Evolutionary conservation across 1,140 invertebrate genomes (phyloP), one percentile per base, ranked within the genome.

Genomic region (Drosophila santomea): DNA sequence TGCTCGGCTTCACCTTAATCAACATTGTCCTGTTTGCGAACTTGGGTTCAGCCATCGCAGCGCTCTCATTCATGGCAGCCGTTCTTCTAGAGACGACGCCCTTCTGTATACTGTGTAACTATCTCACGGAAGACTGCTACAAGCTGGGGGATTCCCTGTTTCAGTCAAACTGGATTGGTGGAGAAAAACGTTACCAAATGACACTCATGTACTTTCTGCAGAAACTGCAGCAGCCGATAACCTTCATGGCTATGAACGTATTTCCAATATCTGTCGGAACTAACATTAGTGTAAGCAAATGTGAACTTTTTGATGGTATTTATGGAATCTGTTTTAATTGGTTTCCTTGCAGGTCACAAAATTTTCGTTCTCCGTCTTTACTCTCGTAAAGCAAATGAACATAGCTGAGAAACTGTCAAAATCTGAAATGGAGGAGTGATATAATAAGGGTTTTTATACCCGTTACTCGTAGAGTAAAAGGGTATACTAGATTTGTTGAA

Each of bases 281-380:
- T 2, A 89, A 84, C 45, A 69, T 89, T 3, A 80, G 58, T 47
- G 84, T 89, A 54, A 78, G 80, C 38, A 23, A 3, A 45, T 36
- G 11, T 0, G 20, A 10, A 11, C 38, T 10, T 15, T 4, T 2
- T 43, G 6, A 2, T 8, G 44, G 2, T 3, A 14, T 28, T n/a
- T n/a, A 8, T n/a, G 4, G n/a, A 0, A n/a, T 15, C 35, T 43
- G 35, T 20, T 17, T 43, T 51, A 2, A 15, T 57, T 35, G 12
- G 12, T 4, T 10, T 45, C 10, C 14, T 32, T 64, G 14, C 41
- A 89, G 84, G 77, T 88, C 43, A 80, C 68, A 3, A 89, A 89
- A 38, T 89, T 89, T 47, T 80, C 80, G 3, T 89, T 89, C 43
- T 89, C 84, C 0, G 84, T 89, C 0, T 89, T 89, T 43, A 89